Evolutionary conservation across 2,113 vertebrate species (phyloP), one percentile per base, ranked within the genome.

Genomic region (Centropristis striata): DNA sequence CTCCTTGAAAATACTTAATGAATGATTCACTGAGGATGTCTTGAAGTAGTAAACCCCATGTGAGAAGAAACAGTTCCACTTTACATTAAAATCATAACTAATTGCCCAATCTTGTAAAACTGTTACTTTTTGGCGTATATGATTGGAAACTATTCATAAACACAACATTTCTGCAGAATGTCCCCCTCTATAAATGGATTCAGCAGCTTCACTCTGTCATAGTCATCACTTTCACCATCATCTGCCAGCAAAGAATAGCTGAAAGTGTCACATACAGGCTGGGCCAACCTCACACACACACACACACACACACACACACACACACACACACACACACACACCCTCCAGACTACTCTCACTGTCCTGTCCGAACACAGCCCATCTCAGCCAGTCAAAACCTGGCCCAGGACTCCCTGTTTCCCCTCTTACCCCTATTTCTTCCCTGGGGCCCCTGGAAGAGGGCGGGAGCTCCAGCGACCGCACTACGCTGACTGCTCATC

Each of bases 381-480:
- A 75, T 59, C 71, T 86, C 66, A 64, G 71, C 51, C 44, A 71
- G 39, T 71, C 78, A 54, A 64, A 75, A 72, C 75, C 80, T 78
- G 75, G 80, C 72, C 64, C 75, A 57, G 86, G 82, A 73, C 83
- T 89, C 81, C 77, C 75, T 80, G 78, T 87, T 92, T 88, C 88
- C 85, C 80, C 79, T 72, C 76, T 86, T 86, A 78, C 87, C 90
- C 88, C 81, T 78, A 55, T 85, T 86, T 88, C 80, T 84, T 88
- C 89, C 89, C 81, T 50, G 82, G 89, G 90, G 91, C 92, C 90
- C 86, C 92, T 90, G 86, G 69, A 90, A 70, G 89, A 91, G 92
- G 90, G 89, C 73, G 86, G 85, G 86, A 92, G 91, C 89, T 88
- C 65, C 90, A 83, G 90, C 74, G 85, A 94, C 94, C 92, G 83